Percentiles rank a stretch among this genome's conserved stretches.
Conservation (phyloP, 2,797 vertebrate species). For the Ctenosaura bakeri region DNA sequence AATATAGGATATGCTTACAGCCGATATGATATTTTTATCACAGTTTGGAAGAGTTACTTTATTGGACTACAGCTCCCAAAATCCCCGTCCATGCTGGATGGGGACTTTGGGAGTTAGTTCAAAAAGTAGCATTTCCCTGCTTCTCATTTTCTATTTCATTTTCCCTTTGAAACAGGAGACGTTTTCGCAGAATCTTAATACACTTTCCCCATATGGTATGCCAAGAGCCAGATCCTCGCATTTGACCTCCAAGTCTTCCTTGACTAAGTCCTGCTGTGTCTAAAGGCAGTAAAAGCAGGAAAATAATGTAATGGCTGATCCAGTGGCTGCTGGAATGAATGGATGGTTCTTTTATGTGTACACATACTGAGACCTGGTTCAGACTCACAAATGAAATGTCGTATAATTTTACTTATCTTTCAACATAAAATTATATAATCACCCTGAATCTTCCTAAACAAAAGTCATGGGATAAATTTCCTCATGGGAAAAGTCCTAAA, state of each 20-base stretch:
- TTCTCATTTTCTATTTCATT: not conserved
- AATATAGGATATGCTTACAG: not conserved
- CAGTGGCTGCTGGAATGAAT: not conserved
- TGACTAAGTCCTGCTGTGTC: not conserved
- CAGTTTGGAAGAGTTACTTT: too few relatives aligned
- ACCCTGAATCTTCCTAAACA: conserved; percentile 41
- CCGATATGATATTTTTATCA: not conserved
- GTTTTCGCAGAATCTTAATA: not conserved
- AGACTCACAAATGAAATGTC: rapidly evolving
- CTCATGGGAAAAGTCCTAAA: not conserved
- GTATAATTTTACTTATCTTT: conserved; percentile 11
- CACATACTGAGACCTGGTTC: not conserved
- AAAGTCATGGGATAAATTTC: conserved; percentile 43
- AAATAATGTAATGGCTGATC: not conserved
- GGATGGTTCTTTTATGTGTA: not conserved
- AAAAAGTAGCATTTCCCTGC: too few relatives aligned
- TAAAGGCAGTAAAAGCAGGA: not conserved
- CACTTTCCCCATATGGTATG: not conserved
- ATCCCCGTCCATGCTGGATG: not conserved
- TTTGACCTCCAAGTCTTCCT: not conserved
- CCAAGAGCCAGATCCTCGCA: not conserved
- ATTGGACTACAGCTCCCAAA: not conserved
- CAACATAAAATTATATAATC: conserved; percentile 8
- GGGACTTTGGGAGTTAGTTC: not conserved
- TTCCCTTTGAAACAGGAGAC: not conserved